These are phyloP conservation scores for Carassius auratus DNA, from an alignment of 2,113 vertebrate genomes.

Conservation along the genomic window DNA sequence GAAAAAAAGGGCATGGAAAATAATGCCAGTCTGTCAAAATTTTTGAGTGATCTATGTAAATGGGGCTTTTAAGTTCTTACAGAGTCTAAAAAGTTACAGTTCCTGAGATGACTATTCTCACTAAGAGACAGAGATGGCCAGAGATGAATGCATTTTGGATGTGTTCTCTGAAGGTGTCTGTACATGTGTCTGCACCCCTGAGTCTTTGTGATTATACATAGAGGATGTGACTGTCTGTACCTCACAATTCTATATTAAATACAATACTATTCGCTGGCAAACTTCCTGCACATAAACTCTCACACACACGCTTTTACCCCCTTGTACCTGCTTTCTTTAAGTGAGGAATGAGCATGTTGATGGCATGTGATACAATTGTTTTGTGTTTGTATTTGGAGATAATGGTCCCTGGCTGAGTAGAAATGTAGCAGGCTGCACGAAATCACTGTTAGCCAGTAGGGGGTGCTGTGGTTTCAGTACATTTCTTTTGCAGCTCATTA, in stretches of 20 bases:
- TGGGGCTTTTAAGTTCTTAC: not conserved
- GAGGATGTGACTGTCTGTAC: slow-evolving; percentile 9
- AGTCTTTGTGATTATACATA: not conserved
- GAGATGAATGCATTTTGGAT: not conserved
- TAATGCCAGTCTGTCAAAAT: no score
- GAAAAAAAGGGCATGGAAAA: not conserved
- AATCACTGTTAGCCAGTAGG: slow-evolving; percentile 20
- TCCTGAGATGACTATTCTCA: not conserved
- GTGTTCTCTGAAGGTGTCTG: slow-evolving; percentile 11
- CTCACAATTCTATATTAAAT: not conserved
- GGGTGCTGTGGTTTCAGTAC: slow-evolving; percentile 38
- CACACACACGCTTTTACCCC: not conserved
- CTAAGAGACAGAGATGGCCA: slow-evolving; percentile 2
- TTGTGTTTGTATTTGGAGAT: not conserved
- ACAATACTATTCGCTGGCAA: not conserved
- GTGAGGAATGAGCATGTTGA: not conserved
- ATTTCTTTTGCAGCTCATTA: not conserved
- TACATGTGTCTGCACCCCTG: not conserved
- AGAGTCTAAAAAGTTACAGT: slow-evolving; percentile 12
- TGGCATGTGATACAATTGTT: not conserved
- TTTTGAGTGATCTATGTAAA: not conserved
- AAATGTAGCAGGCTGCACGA: not conserved
- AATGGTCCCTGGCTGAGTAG: not conserved
- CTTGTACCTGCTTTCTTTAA: not conserved
- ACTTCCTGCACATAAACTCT: not conserved